These are phyloP conservation scores for Podarcis siculus DNA, from an alignment of 2,797 vertebrate genomes.

Conservation along the genomic window DNA sequence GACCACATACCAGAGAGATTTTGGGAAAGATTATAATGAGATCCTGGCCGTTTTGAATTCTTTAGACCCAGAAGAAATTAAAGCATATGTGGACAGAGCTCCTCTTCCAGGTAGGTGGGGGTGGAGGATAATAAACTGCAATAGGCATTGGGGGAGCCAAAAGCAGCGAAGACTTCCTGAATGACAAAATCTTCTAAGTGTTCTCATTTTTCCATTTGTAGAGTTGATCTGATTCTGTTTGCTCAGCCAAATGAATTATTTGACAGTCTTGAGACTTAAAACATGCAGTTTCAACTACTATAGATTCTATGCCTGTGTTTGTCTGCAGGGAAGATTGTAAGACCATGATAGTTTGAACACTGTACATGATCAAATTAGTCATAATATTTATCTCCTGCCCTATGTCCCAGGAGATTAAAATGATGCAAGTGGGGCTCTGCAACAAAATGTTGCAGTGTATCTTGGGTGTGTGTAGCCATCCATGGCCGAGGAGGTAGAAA, in stretches of 20 bases:
- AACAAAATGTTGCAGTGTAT: neutral
- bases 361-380: neutral
- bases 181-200: neutral
- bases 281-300: neutral
- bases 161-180: neutral
- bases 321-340: neutral
- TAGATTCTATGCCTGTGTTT: too few relatives aligned
- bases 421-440: too few relatives aligned
- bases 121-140: neutral
- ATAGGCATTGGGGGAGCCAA: neutral
- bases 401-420: neutral
- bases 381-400: neutral
- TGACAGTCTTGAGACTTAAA: neutral
- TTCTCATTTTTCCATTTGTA: neutral
- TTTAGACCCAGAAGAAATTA: conserved; percentile 70
- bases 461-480: neutral
- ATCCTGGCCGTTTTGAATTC: conserved; percentile 70
- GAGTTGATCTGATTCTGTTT: neutral
- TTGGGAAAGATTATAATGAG: conserved; percentile 70
- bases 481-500: neutral
- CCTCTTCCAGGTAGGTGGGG: conserved; percentile 73
- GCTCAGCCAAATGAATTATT: neutral
- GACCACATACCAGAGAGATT: conserved; percentile 79
- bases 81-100: conserved; percentile 66
- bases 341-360: neutral